phyloP scores from a whole-genome alignment of 2,113 vertebrate genomes.

The Accipiter cooperii region DNA sequence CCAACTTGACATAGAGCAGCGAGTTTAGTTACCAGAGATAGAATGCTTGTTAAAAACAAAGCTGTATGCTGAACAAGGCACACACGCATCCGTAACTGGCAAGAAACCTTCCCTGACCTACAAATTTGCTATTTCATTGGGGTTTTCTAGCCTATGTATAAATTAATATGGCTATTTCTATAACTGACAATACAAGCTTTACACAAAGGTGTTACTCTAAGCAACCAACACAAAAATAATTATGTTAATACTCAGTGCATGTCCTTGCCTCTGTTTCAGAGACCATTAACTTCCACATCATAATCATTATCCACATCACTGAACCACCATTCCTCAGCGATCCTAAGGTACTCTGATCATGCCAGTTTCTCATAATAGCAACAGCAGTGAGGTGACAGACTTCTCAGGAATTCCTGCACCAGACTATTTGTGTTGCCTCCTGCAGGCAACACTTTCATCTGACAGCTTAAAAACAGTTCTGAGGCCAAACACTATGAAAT shows the following conservation, averaged over 20 bases:
- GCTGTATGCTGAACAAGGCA: not conserved
- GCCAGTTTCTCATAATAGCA: not conserved
- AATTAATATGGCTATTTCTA: not conserved
- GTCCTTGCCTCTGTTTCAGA: not conserved
- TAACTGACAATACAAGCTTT: not conserved
- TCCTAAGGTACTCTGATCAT: not conserved
- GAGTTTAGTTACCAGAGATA: not conserved
- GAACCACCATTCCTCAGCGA: not conserved
- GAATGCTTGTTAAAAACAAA: not conserved
- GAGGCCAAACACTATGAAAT: not conserved
- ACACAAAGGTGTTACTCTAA: not conserved
- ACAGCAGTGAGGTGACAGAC: not conserved
- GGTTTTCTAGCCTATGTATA: not conserved
- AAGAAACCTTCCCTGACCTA: not conserved
- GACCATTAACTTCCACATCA: not conserved
- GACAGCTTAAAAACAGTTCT: not conserved
- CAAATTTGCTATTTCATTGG: not conserved
- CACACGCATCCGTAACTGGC: rapidly evolving
- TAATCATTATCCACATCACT: too few relatives aligned
- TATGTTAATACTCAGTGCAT: not conserved
- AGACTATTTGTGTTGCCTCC: not conserved
- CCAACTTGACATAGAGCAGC: not conserved
- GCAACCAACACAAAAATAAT: not conserved
- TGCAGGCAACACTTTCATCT: not conserved
- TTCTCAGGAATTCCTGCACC: not conserved